Base-by-base conservation (phyloP, 2,888 invertebrate species). In the Yponomeuta malinellus region DNA sequence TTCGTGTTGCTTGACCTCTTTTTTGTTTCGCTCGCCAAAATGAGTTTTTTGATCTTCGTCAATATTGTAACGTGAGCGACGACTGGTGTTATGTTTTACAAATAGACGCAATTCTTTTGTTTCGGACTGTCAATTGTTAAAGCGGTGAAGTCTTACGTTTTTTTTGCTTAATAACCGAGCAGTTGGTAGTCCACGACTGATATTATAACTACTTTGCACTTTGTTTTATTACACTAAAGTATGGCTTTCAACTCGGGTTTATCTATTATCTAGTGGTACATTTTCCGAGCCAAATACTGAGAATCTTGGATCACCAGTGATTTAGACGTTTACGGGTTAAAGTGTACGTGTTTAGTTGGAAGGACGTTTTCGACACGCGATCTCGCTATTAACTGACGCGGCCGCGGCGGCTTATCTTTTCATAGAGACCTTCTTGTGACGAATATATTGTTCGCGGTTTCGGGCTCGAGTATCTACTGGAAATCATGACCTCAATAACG, bases 381-480 rank as follows among this genome's bases (percentile, higher is more conserved):
- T 85, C 73, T 74, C 71, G 72, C 84, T 79, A 87, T 88, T 87
- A 88, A 76, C 74, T 79, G 77, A 84, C 82, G 81, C 83, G 83
- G 85, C 48, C 33, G 65, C 65, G 31, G 33, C 29, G 65, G 65
- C 8, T 65, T 29, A 65, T 65, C 65, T 31, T 33, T 65, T 65
- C 33, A 65, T 65, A 31, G 31, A 65, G 33, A 65, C 65, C 9
- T 29, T 31, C 31, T 65, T 29, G 29, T 65, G 65, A 65, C 65
- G 29, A 65, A 65, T 10, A 31, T 31, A 65, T 29, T 65, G 65
- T 10, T 10, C 29, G 64, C 70, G 66, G 43, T 74, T 75, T 73
- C 74, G 73, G 72, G 67, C 73, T 43, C 6, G 8, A 6, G 43
- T 43, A 43, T 43, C 43, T 43, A 43, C 5, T 43, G 43, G 43